Conservation (phyloP, 2,113 vertebrate species). For the Leuciscus idus region DNA sequence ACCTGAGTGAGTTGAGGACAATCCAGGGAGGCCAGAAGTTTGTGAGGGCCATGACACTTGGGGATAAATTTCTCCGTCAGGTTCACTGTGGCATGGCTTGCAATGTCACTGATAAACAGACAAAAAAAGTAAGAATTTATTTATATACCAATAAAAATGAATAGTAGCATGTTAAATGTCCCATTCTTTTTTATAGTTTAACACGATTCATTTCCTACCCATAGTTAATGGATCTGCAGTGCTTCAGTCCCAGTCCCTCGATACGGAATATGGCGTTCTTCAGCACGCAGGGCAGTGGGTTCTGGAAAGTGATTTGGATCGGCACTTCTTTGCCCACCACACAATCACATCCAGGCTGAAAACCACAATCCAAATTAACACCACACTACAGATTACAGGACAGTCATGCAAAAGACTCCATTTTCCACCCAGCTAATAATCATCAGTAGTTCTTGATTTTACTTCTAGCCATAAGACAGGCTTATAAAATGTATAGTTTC, state of each 20-base stretch:
- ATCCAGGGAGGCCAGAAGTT: constrained; percentile 82
- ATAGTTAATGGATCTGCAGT: constrained; percentile 15
- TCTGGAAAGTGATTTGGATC: constrained; percentile 26
- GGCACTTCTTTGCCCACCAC: constrained; percentile 39
- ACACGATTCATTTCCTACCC: neutral
- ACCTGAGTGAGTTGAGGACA: constrained; percentile 84
- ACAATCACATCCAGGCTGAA: constrained; percentile 32
- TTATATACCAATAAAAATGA: neutral
- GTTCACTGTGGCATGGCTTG: constrained; percentile 17
- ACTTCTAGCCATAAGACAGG: neutral
- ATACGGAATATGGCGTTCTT: constrained; percentile 27
- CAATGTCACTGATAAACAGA: constrained; percentile 16
- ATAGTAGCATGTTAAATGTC: neutral
- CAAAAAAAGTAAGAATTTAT: neutral
- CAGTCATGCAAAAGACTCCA: neutral
- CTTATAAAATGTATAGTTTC: neutral
- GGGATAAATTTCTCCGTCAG: constrained; percentile 78
- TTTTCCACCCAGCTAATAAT: neutral
- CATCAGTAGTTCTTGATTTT: neutral
- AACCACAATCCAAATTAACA: neutral
- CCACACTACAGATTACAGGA: neutral
- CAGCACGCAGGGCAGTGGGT: constrained; percentile 24
- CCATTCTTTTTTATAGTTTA: neutral
- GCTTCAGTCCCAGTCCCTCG: constrained; percentile 27
- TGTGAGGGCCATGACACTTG: constrained; percentile 75